Conservation (phyloP, 2,888 invertebrate species). For the Pseudococcus longispinus region DNA sequence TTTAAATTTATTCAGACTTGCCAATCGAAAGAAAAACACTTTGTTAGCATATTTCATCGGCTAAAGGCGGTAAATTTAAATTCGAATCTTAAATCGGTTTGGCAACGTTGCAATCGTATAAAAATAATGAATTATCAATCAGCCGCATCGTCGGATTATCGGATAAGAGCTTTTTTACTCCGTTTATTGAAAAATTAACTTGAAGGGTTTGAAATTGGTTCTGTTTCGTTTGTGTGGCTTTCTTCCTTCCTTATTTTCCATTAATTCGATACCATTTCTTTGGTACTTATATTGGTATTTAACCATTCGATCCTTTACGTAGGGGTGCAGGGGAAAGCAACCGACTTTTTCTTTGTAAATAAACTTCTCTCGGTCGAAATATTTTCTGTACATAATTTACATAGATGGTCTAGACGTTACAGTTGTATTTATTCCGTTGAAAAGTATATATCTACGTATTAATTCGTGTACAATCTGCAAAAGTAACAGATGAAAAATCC, state of each 20-base stretch:
- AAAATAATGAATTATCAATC: neutral
- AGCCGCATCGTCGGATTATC: neutral
- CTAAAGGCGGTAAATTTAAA: neutral
- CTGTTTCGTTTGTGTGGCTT: neutral
- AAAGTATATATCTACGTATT: neutral
- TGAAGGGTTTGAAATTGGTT: neutral
- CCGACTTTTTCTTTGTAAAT: neutral
- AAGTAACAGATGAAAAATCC: neutral
- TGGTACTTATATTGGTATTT: neutral
- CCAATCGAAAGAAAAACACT: neutral
- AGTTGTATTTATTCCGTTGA: neutral
- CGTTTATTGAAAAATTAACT: neutral
- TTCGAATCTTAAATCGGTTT: neutral
- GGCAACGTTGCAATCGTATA: neutral
- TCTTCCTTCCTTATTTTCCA: neutral
- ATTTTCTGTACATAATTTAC: neutral
- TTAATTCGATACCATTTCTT: neutral
- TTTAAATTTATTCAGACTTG: neutral
- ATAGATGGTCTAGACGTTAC: neutral
- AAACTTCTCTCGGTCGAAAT: neutral
- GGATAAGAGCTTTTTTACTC: neutral
- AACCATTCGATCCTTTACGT: neutral
- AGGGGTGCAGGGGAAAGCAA: neutral
- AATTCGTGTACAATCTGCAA: neutral
- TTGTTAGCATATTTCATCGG: neutral